Conservation (phyloP, 2,888 invertebrate species). For the Cordylochernes scorpioides region DNA sequence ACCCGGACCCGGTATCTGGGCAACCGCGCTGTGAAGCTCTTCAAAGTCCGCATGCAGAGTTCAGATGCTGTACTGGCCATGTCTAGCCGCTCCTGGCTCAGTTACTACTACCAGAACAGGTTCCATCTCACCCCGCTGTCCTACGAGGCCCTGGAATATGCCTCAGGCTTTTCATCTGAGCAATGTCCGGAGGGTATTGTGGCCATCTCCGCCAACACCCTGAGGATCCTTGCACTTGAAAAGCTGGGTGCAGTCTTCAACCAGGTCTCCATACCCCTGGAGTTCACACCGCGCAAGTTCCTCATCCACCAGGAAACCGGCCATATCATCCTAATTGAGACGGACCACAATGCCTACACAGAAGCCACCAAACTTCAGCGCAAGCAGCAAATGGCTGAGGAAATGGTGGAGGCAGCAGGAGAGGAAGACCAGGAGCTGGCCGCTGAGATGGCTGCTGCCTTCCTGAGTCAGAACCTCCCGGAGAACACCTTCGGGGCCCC, state of each 20-base stretch:
- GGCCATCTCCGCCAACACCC: constrained; percentile 87
- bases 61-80: constrained; percentile 84
- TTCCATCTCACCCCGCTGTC: constrained; percentile 84
- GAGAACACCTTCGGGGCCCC: constrained; percentile 84
- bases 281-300: constrained; percentile 84
- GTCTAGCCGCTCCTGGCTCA: constrained; percentile 90
- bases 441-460: constrained; percentile 88
- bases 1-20: constrained; percentile 90
- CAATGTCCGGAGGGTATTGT: constrained; percentile 99
- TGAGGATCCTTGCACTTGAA: constrained; percentile 85
- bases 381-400: constrained; percentile 85
- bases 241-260: constrained; percentile 96
- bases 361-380: constrained; percentile 80
- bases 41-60: constrained; percentile 80
- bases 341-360: constrained; percentile 94
- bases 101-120: constrained; percentile 85
- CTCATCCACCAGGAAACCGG: constrained; percentile 71
- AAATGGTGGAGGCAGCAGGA: constrained; percentile 89
- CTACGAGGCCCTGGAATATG: constrained; percentile 86
- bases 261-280: constrained; percentile 51
- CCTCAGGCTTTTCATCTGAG: constrained; percentile 75
- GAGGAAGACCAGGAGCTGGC: constrained; percentile 85
- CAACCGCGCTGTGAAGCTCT: constrained; percentile 77
- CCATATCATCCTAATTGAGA: constrained; percentile 69
- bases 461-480: constrained; percentile 72